Evolutionary conservation across 2,888 invertebrate genomes (phyloP).

Genomic region (Escarpia spicata): DNA sequence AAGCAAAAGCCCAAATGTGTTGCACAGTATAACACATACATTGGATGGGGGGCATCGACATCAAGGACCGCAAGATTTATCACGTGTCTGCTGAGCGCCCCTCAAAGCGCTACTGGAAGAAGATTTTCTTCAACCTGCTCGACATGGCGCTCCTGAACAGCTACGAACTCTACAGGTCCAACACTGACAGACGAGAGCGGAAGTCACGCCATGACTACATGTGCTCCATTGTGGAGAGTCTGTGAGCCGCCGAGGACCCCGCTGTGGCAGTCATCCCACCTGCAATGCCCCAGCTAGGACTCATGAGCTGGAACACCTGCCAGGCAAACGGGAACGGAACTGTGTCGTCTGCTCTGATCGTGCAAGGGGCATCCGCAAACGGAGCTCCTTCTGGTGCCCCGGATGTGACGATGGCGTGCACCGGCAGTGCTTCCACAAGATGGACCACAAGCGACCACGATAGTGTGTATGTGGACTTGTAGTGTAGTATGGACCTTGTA

Average conservation of each 20-base stretch:
- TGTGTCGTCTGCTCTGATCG: background rate
- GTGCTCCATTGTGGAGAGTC: background rate
- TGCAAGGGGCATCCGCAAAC: too few species aligned
- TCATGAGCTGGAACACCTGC: too few species aligned
- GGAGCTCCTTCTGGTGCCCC: too few species aligned
- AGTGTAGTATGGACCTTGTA: too few species aligned
- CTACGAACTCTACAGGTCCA: background rate
- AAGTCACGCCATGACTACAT: background rate
- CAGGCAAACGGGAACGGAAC: too few species aligned
- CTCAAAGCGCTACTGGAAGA: background rate
- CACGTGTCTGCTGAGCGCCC: background rate
- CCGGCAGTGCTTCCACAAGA: too few species aligned
- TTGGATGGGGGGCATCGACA: background rate
- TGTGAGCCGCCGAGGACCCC: background rate
- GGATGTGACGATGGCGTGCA: too few species aligned
- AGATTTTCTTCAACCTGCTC: background rate
- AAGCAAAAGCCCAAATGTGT: background rate
- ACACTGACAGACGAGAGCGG: background rate
- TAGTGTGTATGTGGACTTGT: too few species aligned
- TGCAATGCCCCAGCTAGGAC: too few species aligned
- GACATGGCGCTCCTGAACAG: background rate
- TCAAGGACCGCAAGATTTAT: background rate
- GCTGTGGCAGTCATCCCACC: background rate
- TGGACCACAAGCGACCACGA: too few species aligned
- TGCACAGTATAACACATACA: background rate